Conservation (phyloP, 2,113 vertebrate genomes). For the Aptenodytes forsteri region DNA sequence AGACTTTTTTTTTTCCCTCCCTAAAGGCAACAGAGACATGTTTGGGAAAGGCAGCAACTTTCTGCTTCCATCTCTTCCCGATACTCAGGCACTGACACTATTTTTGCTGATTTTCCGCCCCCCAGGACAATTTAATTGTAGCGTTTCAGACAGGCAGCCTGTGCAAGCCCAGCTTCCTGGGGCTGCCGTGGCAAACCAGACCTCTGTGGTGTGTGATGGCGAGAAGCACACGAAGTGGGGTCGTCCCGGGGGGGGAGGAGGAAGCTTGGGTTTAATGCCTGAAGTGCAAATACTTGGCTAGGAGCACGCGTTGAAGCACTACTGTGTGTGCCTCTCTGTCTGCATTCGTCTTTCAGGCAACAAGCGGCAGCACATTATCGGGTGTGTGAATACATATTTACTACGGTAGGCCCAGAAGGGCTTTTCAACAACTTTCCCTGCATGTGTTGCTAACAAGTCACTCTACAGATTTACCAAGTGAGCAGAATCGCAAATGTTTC, state of each 20-base stretch:
- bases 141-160: neutral
- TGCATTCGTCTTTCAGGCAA: constrained; percentile 30
- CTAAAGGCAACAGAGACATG: neutral
- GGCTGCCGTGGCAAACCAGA: neutral
- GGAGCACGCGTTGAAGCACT: neutral
- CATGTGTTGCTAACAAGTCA: constrained; percentile 65
- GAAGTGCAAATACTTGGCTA: constrained; percentile 6
- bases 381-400: constrained; percentile 69
- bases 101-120: neutral
- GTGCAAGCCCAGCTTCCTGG: neutral
- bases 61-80: neutral
- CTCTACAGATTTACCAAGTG: constrained; percentile 61
- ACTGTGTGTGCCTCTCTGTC: constrained; percentile 3
- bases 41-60: neutral
- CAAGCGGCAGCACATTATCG: constrained; percentile 48
- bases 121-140: neutral
- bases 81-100: neutral
- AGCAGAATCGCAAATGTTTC: constrained; percentile 69
- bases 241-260: rapidly evolving
- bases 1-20: neutral
- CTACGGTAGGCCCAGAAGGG: constrained; percentile 55
- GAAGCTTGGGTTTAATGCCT: neutral
- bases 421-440: constrained; percentile 66
- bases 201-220: neutral
- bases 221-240: rapidly evolving